Percentiles rank a stretch among this genome's conserved stretches.
Evolutionary conservation across 2,113 vertebrate genomes (phyloP).

Genomic region (Leuciscus idus): DNA sequence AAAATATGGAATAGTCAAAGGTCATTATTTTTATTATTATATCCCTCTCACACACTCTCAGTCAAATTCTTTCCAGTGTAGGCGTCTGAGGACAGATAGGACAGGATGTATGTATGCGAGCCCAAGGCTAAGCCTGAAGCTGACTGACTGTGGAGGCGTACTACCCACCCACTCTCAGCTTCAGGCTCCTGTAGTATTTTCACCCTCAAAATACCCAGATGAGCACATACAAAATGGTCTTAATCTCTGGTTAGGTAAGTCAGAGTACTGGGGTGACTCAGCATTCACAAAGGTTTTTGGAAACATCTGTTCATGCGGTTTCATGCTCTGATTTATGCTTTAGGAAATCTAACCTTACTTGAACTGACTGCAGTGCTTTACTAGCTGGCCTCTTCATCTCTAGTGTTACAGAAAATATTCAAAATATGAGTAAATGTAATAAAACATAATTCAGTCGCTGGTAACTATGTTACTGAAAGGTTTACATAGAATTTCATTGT

Average conservation of each 20-base stretch:
- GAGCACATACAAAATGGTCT: background rate
- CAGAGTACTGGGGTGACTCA: background rate
- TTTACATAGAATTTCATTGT: background rate
- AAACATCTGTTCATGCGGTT: conserved; percentile 3
- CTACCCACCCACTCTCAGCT: background rate
- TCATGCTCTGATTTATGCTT: conserved; percentile 3
- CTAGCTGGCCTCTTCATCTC: background rate
- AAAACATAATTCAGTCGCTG: background rate
- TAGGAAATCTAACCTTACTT: background rate
- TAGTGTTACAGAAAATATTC: background rate
- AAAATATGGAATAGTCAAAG: background rate
- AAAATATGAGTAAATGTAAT: background rate
- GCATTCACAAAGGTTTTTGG: background rate
- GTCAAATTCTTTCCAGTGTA: background rate
- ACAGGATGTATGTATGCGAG: background rate
- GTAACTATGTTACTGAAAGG: background rate
- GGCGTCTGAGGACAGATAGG: background rate
- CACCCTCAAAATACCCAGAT: background rate
- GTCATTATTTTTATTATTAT: background rate
- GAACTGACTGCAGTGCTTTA: background rate
- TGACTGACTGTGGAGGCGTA: conserved; percentile 1
- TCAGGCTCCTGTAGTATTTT: background rate
- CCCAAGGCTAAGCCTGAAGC: conserved; percentile 39
- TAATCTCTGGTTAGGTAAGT: conserved; percentile 26
- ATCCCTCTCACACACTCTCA: background rate